phyloP scores from a whole-genome alignment of 92 coral and sea anemone species.

The Phenganax marumi region DNA sequence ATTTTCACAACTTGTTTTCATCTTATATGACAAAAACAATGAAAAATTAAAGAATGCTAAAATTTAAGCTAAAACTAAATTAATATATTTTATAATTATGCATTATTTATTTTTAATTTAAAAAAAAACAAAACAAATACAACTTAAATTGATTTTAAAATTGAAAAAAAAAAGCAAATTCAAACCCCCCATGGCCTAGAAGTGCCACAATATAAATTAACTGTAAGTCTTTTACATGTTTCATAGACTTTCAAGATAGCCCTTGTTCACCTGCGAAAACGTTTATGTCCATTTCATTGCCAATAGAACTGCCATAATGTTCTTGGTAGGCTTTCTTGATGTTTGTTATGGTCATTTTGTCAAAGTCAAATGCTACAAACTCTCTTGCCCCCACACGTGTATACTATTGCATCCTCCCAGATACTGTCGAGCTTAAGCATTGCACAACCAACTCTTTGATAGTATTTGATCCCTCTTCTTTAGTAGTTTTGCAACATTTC shows the following conservation, averaged over 20 bases:
- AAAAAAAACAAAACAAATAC: background rate
- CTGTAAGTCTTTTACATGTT: constrained; percentile 27
- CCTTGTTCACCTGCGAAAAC: constrained; percentile 53
- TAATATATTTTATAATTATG: no score
- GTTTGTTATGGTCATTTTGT: constrained; percentile 39
- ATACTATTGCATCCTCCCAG: constrained; percentile 40
- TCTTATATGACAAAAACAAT: no score
- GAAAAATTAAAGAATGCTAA: no score
- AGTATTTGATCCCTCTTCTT: background rate
- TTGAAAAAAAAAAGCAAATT: background rate
- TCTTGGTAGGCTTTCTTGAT: constrained; percentile 43
- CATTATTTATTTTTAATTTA: no score
- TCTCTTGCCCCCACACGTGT: constrained; percentile 45
- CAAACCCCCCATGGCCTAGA: constrained; percentile 2
- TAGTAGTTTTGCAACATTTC: constrained; percentile 3
- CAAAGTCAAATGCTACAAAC: constrained; percentile 36
- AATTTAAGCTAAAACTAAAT: no score
- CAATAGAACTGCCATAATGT: constrained; percentile 37
- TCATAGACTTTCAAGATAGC: constrained; percentile 38
- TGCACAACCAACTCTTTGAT: constrained; percentile 44
- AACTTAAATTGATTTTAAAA: background rate
- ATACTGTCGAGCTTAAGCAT: constrained; percentile 35
- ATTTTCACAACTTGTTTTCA: no score
- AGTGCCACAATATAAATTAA: constrained; percentile 8
- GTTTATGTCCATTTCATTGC: constrained; percentile 27